Base-by-base conservation (phyloP, 2,113 vertebrate genomes). In the Mustela lutreola region DNA sequence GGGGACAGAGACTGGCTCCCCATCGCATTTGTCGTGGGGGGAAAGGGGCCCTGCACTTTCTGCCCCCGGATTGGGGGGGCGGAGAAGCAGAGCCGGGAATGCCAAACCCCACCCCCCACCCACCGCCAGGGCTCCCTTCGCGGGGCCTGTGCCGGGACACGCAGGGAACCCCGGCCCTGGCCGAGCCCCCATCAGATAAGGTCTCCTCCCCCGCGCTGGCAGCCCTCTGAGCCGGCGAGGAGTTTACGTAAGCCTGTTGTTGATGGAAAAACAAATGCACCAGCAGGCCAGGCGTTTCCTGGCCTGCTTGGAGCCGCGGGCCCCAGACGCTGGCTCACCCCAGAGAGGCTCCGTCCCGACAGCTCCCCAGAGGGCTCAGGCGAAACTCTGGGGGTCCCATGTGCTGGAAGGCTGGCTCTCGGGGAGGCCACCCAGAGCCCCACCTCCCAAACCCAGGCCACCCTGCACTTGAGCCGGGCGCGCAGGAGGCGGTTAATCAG, bases 201-300 rank as follows among this genome's bases (percentile, higher is more conserved):
- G 78, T 76, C 42, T n/a, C 97, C 98, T 89, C 97, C 91, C 71
- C 91, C 11, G 96, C 63, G 36, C 97, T 98, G 98, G 97, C 97
- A 97, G 60, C 81, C 81, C 79, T 60, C 70, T 18, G 84, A 97
- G 97, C 94, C 87, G 85, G 94, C 48, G 93, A 96, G 97, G 92
- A 98, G 97, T 98, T 98, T 97, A 98, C 97, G 97, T 98, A 98
- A 98, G 97, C 91, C 60, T 71, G 84, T 87, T 97, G 97, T 97
- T 97, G 97, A 96, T 98, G 97, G 98, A 98, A 98, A 98, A 98
- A 98, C 96, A 97, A 93, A 96, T n/a, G 97, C 97, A 53, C 70
- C 86, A 79, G 87, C 85, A 63, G 97, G 97, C 96, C 85, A 63
- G 97, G 97, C 96, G 84, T 92, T 96, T 97, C 96, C 97, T 56